Base-by-base conservation (phyloP, 1,140 invertebrate species). In the Drosophila novamexicana region DNA sequence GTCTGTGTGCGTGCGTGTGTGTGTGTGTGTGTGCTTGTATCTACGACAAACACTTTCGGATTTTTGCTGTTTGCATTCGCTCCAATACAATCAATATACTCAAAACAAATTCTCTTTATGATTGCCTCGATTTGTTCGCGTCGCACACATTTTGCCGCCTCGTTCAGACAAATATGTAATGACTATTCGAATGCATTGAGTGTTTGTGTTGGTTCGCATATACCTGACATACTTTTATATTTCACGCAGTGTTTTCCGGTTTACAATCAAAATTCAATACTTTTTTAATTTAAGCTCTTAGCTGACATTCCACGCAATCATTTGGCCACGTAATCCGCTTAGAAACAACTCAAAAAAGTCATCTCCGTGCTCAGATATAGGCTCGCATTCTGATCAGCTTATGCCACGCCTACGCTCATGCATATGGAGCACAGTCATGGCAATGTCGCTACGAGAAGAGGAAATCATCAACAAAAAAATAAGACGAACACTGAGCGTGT, bases 291-390 rank as follows among this genome's bases (percentile, higher is more conserved):
- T 10, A 14, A 39, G 12, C 36, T 52, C 42, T 22, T 53, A 12
- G 18, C 50, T 32, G n/a, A 4, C 14, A 39, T 47, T 56, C 42
- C 50, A 42, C n/a, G 2, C 54, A 58, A 58, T 52, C 47, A 37
- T 42, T 66, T n/a, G 40, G n/a, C 44, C 56, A 67, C 32, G 50
- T 85, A 86, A 85, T 81, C 53, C 81, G 79, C 70, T 85, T 86
- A 86, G 53, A 71, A 64, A 47, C 37, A 18, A 65, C 5, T 57
- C n/a, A 32, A 44, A 59, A 45, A 56, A 63, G 49, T 54, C 39
- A 69, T 61, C 57, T 63, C 70, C 67, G 80, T 79, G 52, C 29
- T 16, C 42, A 45, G 47, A 66, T 66, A 63, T 54, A 66, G 72
- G 68, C 73, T 65, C 65, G 42, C 40, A 58, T 34, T 58, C 34